Conservation (phyloP, 2,797 vertebrate genomes). For the Muscicapa striata region DNA sequence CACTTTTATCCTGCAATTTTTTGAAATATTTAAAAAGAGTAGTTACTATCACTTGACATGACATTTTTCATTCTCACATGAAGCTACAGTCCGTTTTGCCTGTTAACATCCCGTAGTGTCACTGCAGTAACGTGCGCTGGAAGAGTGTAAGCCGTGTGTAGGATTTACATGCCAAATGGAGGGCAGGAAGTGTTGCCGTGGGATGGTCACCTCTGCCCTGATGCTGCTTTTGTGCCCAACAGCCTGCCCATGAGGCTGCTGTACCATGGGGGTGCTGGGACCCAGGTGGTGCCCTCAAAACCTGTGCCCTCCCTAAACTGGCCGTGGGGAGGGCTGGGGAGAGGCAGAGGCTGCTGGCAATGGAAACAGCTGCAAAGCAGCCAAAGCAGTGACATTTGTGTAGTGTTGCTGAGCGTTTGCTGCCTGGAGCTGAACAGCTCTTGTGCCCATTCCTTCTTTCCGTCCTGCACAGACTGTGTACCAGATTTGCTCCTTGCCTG, state of each 20-base stretch:
- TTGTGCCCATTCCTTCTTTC: neutral
- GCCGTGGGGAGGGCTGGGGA: neutral
- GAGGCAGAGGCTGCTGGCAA: neutral
- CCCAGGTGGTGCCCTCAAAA: neutral
- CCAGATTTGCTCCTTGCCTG: neutral
- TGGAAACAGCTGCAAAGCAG: conserved; percentile 22
- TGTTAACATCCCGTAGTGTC: neutral
- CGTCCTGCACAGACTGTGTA: neutral
- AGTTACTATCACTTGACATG: neutral
- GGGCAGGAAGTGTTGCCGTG: rapidly evolving
- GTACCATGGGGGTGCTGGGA: neutral
- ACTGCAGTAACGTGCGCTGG: neutral
- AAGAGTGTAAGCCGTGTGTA: neutral
- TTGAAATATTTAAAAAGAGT: neutral
- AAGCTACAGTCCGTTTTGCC: neutral
- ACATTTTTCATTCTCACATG: neutral
- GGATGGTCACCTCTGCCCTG: neutral
- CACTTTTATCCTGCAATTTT: neutral
- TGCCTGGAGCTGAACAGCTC: conserved; percentile 18
- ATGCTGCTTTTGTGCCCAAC: neutral
- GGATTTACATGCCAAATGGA: neutral
- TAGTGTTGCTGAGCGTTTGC: rapidly evolving
- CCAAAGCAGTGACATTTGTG: neutral
- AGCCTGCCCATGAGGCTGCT: neutral
- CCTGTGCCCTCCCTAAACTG: neutral